Evolutionary conservation across 2,113 vertebrate species (phyloP).

Genomic region (Rutilus rutilus): DNA sequence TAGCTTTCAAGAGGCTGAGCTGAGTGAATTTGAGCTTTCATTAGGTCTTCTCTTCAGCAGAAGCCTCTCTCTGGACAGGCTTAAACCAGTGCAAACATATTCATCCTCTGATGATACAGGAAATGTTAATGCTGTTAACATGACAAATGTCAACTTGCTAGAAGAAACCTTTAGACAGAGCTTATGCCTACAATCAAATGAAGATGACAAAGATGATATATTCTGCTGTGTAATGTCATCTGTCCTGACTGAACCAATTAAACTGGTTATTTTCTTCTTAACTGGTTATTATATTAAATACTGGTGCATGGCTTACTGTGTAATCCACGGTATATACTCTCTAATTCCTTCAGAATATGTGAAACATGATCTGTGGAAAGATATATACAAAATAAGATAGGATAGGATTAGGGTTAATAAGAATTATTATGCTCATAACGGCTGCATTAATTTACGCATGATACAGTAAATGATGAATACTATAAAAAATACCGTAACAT

Average conservation of each 20-base stretch:
- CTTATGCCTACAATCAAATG: slow-evolving; percentile 28
- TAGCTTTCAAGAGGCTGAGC: slow-evolving; percentile 10
- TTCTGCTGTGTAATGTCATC: not conserved
- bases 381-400: not conserved
- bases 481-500: no score
- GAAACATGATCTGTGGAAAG: not conserved
- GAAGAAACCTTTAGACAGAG: slow-evolving; percentile 27
- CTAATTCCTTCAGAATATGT: not conserved
- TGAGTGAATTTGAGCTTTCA: slow-evolving; percentile 15
- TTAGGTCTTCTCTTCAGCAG: not conserved
- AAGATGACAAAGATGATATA: not conserved
- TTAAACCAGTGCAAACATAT: slow-evolving; percentile 38
- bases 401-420: no score
- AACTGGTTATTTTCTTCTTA: not conserved
- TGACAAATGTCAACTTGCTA: slow-evolving; percentile 32
- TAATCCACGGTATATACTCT: not conserved
- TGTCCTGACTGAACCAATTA: not conserved
- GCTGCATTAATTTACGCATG: no score
- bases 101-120: slow-evolving; percentile 21
- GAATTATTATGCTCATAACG: not conserved
- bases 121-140: slow-evolving; percentile 35
- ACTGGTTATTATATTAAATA: not conserved
- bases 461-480: no score
- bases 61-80: slow-evolving; percentile 11
- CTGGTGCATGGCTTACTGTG: not conserved